Base-by-base conservation (phyloP, 2,888 invertebrate species). In the Linnaemya vulpina region DNA sequence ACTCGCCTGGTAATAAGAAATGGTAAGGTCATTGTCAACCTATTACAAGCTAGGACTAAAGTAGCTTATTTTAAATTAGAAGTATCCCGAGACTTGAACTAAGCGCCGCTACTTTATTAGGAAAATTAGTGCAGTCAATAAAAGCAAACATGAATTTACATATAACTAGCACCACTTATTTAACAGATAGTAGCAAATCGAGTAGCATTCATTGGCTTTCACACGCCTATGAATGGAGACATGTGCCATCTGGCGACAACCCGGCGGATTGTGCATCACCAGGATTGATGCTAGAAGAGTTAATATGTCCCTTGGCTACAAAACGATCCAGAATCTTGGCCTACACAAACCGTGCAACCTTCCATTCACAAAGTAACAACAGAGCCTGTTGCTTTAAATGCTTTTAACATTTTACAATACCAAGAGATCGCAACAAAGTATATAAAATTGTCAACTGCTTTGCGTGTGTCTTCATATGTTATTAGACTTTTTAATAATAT, bases 11-110 rank as follows among this genome's bases (percentile, higher is more conserved):
- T 58, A 30, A 58, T 30, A 13, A n/a, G 15, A 22, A 62, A 63
- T 20, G 55, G 65, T 15, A 20, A 58, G 9, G 55, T 76, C 30
- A 46, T 67, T 22, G 55, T 53, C 1, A 63, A 63, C 40, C 15
- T 75, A 38, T 15, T 65, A 15, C 75, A 76, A 30, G 53, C 75
- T 20, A 68, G 58, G 49, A 76, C 49, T 1, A 76, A 76, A 17
- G 58, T 76, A n/a, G 49, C 67, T 10, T 58, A 46, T 25, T 67
- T 60, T 49, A 67, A 76, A 35, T 58, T 30, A 22, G 58, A 76
- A 68, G 46, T 20, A 77, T 67, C 25, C 77, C 60, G 15, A 55
- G 76, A 25, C 35, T 65, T 13, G 40, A 63, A 53, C 38, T 63
- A 62, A 40, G 51, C 9, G 60, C 60, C 17, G 62, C 73, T 13